Conservation (phyloP, 2,797 vertebrate species). For the Myotis planiceps region DNA sequence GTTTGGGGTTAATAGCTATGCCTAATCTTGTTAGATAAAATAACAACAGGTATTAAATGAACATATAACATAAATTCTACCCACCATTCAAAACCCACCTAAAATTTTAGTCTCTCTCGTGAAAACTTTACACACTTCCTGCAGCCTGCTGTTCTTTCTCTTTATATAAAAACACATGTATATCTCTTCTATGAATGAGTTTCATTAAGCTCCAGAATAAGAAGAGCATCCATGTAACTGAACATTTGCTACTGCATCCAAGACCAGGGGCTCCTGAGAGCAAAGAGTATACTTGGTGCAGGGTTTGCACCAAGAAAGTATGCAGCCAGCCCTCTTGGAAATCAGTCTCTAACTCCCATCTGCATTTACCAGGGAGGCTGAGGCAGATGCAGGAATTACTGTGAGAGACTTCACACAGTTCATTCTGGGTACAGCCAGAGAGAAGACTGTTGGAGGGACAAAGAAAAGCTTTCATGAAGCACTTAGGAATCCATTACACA, state of each 20-base stretch:
- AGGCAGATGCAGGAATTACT: background rate
- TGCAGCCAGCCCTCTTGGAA: background rate
- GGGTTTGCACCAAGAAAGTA: background rate
- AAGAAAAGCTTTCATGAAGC: background rate
- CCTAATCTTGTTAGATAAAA: background rate
- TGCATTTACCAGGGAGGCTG: too few species aligned
- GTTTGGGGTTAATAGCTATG: background rate
- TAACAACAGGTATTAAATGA: background rate
- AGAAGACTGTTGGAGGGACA: background rate
- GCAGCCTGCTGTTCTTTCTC: too few species aligned
- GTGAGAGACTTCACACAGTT: rapidly evolving
- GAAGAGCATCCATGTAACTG: background rate
- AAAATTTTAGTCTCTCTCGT: background rate
- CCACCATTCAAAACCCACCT: background rate
- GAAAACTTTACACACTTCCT: background rate
- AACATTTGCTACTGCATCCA: background rate
- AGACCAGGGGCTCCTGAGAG: background rate
- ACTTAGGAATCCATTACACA: rapidly evolving
- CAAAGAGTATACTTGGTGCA: background rate
- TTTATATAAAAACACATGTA: background rate
- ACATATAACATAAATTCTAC: background rate
- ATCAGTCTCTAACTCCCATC: background rate
- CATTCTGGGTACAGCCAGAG: background rate
- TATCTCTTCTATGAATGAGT: too few species aligned
- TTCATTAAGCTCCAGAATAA: background rate